These are phyloP conservation scores for Mesorhabditis sp. DNA, from an alignment of 2,888 invertebrate species.

Conservation along the genomic window DNA sequence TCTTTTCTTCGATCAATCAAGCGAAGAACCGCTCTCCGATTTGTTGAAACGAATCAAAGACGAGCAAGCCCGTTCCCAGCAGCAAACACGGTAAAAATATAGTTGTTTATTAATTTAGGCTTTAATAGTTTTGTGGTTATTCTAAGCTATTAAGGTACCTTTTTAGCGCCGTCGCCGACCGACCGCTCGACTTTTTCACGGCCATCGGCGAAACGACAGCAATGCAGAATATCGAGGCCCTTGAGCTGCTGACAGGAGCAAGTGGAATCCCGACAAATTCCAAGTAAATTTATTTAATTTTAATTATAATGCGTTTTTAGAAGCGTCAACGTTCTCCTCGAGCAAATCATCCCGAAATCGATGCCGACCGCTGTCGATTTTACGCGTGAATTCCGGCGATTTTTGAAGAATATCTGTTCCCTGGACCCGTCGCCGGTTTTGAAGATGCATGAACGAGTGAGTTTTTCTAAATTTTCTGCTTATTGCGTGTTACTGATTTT, in stretches of 20 bases:
- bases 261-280: constrained; percentile 3
- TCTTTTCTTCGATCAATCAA: neutral
- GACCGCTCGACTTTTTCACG: neutral
- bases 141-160: neutral
- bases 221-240: constrained; percentile 6
- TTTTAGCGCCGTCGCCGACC: neutral
- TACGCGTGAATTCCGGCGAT: neutral
- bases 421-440: too few species aligned
- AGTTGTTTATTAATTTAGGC: neutral
- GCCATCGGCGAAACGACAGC: neutral
- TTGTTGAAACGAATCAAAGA: neutral
- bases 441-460: too few species aligned
- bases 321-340: neutral
- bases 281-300: neutral
- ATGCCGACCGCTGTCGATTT: neutral
- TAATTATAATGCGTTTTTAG: neutral
- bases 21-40: neutral
- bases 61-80: neutral
- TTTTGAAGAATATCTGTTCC: neutral
- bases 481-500: too few species aligned
- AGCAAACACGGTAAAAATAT: neutral
- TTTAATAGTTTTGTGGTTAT: neutral
- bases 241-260: neutral
- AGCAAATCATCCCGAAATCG: neutral
- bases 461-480: too few species aligned